A percentile compares a stretch with the other conserved stretches of the same genome.
Conservation (phyloP, 2,113 vertebrate species). For the Chlamydotis undulata region DNA sequence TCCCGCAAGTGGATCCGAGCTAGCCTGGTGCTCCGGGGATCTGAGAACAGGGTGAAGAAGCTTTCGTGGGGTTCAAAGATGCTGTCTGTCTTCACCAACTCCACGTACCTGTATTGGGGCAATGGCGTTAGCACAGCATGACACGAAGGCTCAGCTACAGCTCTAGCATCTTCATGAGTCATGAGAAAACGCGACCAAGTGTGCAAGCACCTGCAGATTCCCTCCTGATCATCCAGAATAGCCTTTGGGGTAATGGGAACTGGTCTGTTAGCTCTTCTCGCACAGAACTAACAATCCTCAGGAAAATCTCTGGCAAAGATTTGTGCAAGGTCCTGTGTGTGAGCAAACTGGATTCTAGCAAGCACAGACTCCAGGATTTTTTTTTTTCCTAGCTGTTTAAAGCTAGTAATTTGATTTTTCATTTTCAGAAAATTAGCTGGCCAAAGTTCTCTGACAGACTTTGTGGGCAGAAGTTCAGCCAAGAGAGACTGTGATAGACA, state of each 20-base stretch:
- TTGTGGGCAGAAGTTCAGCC: background rate
- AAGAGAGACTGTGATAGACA: background rate
- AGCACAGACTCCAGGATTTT: background rate
- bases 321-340: background rate
- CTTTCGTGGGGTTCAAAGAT: conserved; percentile 90
- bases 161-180: background rate
- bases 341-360: background rate
- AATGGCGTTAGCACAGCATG: background rate
- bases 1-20: conserved; percentile 91
- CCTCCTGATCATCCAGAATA: background rate
- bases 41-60: conserved; percentile 95
- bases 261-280: background rate
- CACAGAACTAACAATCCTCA: background rate
- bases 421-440: background rate
- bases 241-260: background rate
- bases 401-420: background rate
- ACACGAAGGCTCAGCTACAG: background rate
- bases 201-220: rapidly evolving
- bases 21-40: conserved; percentile 92
- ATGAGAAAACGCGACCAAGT: rapidly evolving
- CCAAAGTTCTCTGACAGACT: background rate
- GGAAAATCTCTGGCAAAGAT: background rate
- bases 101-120: conserved; percentile 85
- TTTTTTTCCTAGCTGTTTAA: background rate
- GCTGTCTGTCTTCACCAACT: conserved; percentile 91